Evolutionary conservation across 2,797 vertebrate species (phyloP).

Genomic region (Ibycter americanus): DNA sequence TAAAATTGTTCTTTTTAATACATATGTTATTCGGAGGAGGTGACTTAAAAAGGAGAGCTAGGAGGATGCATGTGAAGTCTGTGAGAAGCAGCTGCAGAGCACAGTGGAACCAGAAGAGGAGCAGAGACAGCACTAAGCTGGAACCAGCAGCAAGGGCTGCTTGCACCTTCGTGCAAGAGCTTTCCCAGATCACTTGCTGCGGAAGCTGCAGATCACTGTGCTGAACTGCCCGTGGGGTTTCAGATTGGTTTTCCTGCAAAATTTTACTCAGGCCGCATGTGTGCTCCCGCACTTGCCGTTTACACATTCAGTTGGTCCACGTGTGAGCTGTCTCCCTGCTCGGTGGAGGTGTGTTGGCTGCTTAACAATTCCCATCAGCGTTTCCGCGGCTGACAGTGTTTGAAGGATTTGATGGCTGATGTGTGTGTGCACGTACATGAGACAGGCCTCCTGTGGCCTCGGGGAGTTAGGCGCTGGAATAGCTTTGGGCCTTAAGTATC

Average conservation of each 20-base stretch:
- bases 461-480: not conserved
- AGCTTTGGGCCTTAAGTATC: not conserved
- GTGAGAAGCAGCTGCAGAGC: not conserved
- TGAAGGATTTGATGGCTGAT: not conserved
- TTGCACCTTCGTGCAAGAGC: not conserved
- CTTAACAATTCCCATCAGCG: not conserved
- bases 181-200: not conserved
- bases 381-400: not conserved
- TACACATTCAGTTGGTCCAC: rapidly evolving
- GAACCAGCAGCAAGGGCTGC: not conserved
- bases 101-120: not conserved
- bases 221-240: not conserved
- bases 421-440: rapidly evolving
- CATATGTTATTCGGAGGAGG: not conserved
- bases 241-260: not conserved
- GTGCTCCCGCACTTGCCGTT: not conserved
- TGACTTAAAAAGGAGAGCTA: not conserved
- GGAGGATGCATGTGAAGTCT: not conserved
- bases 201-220: not conserved
- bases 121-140: rapidly evolving
- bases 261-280: rapidly evolving
- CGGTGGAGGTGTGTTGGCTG: not conserved
- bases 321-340: rapidly evolving
- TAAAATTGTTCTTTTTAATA: not conserved
- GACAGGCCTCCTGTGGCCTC: not conserved